Evolutionary conservation across 2,888 invertebrate species (phyloP), one percentile per base, ranked within the genome.

Genomic region (Griposia aprilina): DNA sequence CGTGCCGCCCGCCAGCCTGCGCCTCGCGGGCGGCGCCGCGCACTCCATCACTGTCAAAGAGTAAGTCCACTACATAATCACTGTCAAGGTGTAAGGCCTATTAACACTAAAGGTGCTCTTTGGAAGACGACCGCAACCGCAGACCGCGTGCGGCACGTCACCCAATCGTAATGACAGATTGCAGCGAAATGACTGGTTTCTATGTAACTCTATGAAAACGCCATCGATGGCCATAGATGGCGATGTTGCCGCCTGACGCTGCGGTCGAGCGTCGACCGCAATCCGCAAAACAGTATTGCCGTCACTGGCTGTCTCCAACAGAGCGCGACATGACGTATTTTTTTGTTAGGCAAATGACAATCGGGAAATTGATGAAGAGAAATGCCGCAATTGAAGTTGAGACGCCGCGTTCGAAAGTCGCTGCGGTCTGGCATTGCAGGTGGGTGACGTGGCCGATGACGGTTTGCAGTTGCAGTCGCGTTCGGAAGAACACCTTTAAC

Each of bases 1-100:
- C 91, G 98, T 99, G 90, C 98, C 99, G 59, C 97, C 98, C 26
- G 80, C 89, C 74, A 91, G 93, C 17, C 88, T 95, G 66, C 87
- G 88, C 2, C n/a, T 76, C 87, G 30, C 90, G 88, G 68, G 74
- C 87, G 45, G 82, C 85, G 30, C 85, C 83, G 45, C 84, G 36
- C 85, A 91, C n/a, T 85, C 92, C 20, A 91, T 95, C 85, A 91
- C 93, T 2, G 91, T 95, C 60, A 88, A 93, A 0, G 91, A 94
- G 96, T 96, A 66, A 94, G 95, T 94, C 3, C 1, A 30, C 23
- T 13, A 6, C 15, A 13, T 0, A 26, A 20, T 41, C 17, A 23
- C 26, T 68, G 17, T n/a, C 45, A n/a, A n/a, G 8, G 2, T 15
- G 65, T n/a, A 7, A 36, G 45, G 45, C 6, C 1, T 8, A 10